Percentiles rank a stretch among this genome's conserved stretches.
Evolutionary conservation across 2,888 invertebrate species (phyloP).

Genomic region (Calameuta filiformis): DNA sequence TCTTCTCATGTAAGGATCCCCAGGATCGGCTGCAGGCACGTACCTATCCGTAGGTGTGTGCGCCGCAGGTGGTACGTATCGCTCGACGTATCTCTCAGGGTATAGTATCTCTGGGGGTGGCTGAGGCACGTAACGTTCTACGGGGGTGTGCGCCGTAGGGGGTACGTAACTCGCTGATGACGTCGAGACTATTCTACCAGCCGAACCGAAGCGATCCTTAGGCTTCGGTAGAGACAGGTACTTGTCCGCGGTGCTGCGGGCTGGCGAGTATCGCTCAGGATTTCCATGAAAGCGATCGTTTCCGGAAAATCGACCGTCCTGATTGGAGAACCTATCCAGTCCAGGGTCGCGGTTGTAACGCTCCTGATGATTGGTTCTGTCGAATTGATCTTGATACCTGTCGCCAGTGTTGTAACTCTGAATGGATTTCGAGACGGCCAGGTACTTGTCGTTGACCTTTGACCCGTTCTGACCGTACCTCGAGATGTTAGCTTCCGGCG

Average conservation of each 20-base stretch:
- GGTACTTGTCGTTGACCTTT: constrained; percentile 52
- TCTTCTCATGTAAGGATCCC: constrained; percentile 71
- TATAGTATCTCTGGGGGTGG: constrained; percentile 62
- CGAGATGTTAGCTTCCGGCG: constrained; percentile 34
- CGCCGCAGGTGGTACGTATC: constrained; percentile 76
- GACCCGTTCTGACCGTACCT: constrained; percentile 5
- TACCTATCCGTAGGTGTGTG: constrained; percentile 80
- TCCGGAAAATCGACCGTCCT: constrained; percentile 41
- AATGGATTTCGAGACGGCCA: constrained; percentile 52
- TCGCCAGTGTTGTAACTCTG: constrained; percentile 46
- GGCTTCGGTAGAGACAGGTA: constrained; percentile 57
- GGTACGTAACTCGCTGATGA: constrained; percentile 69
- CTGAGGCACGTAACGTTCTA: constrained; percentile 77
- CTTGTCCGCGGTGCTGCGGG: constrained; percentile 51
- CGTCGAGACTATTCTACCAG: constrained; percentile 48
- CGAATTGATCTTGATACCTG: constrained; percentile 48
- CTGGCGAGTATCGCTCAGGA: constrained; percentile 52
- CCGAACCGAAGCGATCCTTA: constrained; percentile 55
- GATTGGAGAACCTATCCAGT: constrained; percentile 28
- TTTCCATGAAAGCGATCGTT: constrained; percentile 51
- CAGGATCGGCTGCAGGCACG: constrained; percentile 69
- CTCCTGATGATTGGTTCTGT: constrained; percentile 36
- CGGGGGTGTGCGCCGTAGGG: constrained; percentile 79
- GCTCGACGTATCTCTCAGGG: constrained; percentile 63
- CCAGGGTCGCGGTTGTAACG: constrained; percentile 21